A percentile compares a stretch with the other conserved stretches of the same genome.
phyloP scores from a whole-genome alignment of 2,113 vertebrate species.

The Odontesthes bonariensis region DNA sequence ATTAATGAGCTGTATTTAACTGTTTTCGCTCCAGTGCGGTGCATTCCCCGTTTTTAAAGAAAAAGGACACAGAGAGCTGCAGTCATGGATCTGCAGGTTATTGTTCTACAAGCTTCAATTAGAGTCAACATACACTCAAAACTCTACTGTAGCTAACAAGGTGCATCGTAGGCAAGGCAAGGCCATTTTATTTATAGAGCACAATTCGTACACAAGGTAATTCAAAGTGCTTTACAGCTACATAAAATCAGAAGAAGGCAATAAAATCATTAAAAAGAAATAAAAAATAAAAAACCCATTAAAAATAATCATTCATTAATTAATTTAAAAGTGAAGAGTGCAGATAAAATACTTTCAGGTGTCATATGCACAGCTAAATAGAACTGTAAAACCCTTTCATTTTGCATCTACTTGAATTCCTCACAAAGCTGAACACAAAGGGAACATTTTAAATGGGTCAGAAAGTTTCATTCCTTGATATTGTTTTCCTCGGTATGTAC shows the following conservation, averaged over 20 bases:
- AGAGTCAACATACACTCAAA: too few species aligned
- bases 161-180: neutral
- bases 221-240: too few species aligned
- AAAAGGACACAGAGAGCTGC: neutral
- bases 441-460: constrained; percentile 51
- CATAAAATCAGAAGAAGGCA: too few species aligned
- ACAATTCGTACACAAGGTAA: too few species aligned
- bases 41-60: constrained; percentile 13
- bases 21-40: constrained; percentile 9
- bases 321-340: too few species aligned
- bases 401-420: constrained; percentile 24
- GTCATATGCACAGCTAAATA: neutral
- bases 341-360: too few species aligned
- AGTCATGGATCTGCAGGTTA: constrained; percentile 5
- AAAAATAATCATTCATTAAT: too few species aligned
- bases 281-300: too few species aligned
- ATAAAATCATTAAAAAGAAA: too few species aligned
- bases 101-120: neutral
- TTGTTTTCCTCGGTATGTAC: constrained; percentile 30
- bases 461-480: constrained; percentile 36
- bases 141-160: too few species aligned
- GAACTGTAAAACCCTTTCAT: constrained; percentile 11
- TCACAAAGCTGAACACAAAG: constrained; percentile 2
- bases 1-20: constrained; percentile 58
- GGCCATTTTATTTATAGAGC: too few species aligned